Conservation (phyloP, 2,797 vertebrate species). For the Agapornis canus region DNA sequence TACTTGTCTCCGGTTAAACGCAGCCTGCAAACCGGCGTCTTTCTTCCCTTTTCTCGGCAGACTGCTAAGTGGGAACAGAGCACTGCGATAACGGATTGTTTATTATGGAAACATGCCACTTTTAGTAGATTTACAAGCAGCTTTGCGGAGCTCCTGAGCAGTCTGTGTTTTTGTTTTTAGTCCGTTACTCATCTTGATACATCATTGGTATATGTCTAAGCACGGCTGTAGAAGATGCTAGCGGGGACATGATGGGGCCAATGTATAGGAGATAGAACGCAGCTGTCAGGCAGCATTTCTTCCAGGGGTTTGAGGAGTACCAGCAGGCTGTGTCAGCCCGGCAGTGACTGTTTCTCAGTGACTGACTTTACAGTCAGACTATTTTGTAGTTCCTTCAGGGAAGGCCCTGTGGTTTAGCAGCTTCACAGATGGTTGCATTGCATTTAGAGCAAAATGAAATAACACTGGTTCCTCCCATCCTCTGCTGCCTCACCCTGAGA, state of each 20-base stretch:
- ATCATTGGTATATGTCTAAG: not conserved
- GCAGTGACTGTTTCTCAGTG: not conserved
- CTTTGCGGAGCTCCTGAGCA: conserved; percentile 17
- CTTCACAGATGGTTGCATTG: conserved; percentile 23
- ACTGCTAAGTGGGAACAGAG: not conserved
- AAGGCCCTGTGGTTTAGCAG: not conserved
- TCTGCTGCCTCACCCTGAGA: not conserved
- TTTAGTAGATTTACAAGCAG: conserved; percentile 47
- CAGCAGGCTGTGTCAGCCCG: conserved; percentile 52
- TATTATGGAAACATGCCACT: conserved; percentile 53
- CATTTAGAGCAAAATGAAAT: conserved; percentile 32
- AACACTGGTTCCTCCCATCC: conserved; percentile 29
- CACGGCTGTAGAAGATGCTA: not conserved
- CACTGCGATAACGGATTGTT: conserved; percentile 25
- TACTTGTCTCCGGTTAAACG: not conserved
- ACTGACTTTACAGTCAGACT: conserved; percentile 1
- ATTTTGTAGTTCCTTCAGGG: conserved; percentile 22
- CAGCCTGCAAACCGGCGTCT: not conserved
- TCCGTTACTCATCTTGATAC: conserved; percentile 39
- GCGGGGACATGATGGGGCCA: not conserved
- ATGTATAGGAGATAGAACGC: conserved; percentile 49
- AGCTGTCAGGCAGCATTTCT: conserved; percentile 60
- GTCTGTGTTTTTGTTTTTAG: conserved; percentile 37
- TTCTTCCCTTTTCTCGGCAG: not conserved
- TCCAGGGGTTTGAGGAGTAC: conserved; percentile 40